Base-by-base conservation (phyloP, 92 coral and sea anemone species). In the Umimayanthus chanpuru region DNA sequence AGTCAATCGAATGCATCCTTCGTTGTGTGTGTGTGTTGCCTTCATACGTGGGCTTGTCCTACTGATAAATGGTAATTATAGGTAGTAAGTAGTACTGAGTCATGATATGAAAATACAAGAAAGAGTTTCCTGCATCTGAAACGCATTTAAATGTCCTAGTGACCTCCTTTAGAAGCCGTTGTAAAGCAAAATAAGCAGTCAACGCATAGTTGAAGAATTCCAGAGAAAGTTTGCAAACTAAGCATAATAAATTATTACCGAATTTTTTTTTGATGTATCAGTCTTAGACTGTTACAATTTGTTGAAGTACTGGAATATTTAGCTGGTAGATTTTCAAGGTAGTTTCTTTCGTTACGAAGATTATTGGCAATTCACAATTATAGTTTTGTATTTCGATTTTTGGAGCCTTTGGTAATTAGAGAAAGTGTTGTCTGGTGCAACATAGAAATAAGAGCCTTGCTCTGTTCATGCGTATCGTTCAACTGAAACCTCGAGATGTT, bases 311-410 rank as follows among this genome's bases (percentile, higher is more conserved):
- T 61, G 26, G 21, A 78, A 29, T n/a, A 7, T 41, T 43, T 36
- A 32, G 43, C 44, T 40, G 28, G 16, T 43, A 10, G 21, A 7
- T 12, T 47, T 76, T 29, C 39, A 6, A 26, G 20, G 23, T 26
- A 26, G 40, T 71, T 71, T 71, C 16, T 25, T 8, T 44, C 20
- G 36, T 43, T 28, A 25, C 32, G 56, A 75, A 43, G 40, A 39
- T 23, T 39, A 20, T 6, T 75, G 26, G 39, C 26, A 75, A 39
- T 47, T 11, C 36, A 23, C 12, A 78, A 12, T 4, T 29, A 50
- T 78, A 78, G 61, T 78, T 78, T 77, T 78, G 66, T 78, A 78
- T 78, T 50, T 43, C 66, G 39, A n/a, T 78, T 44, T 53, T n/a
- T 78, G 50, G 28, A 38, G 15, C 10, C 53, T n/a, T 76, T 39